Conservation (phyloP, 2,888 invertebrate species). For the Chloroclysta siterata region DNA sequence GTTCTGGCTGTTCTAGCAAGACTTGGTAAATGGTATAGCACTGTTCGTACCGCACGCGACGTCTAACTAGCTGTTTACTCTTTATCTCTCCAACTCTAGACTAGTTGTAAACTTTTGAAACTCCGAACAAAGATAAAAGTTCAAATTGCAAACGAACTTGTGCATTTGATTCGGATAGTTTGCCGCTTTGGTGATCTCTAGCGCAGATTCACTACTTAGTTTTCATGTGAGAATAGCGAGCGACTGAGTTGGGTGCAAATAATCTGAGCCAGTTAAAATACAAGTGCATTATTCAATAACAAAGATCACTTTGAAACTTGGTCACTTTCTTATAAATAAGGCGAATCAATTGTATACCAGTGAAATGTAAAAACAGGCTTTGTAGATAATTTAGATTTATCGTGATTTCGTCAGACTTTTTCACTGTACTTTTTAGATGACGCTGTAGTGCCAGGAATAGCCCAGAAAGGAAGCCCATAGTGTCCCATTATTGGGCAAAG, state of each 20-base stretch:
- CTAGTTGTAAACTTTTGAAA: slow-evolving; percentile 38
- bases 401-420: too few relatives aligned
- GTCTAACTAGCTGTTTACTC: slow-evolving; percentile 40
- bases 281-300: neutral
- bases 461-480: too few relatives aligned
- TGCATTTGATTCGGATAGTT: slow-evolving; percentile 37
- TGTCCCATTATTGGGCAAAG: too few relatives aligned
- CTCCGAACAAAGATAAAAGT: slow-evolving; percentile 41
- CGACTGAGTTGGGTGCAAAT: neutral
- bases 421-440: too few relatives aligned
- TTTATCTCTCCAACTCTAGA: slow-evolving; percentile 31
- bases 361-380: too few relatives aligned
- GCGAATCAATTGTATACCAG: too few relatives aligned
- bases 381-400: too few relatives aligned
- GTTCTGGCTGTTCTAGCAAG: slow-evolving; percentile 13
- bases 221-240: slow-evolving; percentile 1
- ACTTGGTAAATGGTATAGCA: slow-evolving; percentile 16
- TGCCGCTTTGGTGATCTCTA: slow-evolving; percentile 27
- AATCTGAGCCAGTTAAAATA: neutral
- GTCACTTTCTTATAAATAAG: too few relatives aligned
- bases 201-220: slow-evolving; percentile 24
- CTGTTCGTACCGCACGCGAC: slow-evolving; percentile 33
- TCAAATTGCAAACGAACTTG: slow-evolving; percentile 42
- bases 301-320: too few relatives aligned
- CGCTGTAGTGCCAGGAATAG: too few relatives aligned